Evolutionary conservation across 2,888 invertebrate genomes (phyloP).

Genomic region (Fragum fragum): DNA sequence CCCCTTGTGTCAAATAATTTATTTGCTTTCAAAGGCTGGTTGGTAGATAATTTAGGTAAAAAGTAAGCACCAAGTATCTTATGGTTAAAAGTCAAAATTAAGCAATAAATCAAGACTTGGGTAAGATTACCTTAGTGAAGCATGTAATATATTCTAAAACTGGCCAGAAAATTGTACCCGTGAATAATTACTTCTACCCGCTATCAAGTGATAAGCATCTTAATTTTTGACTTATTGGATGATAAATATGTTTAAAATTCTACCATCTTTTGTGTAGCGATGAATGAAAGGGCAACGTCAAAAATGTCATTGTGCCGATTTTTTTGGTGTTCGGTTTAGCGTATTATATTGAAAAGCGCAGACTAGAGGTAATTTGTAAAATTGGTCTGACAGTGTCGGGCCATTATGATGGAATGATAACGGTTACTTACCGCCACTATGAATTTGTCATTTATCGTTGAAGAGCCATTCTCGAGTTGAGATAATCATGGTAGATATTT

Average conservation of each 20-base stretch:
- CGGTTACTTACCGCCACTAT: constrained; percentile 11
- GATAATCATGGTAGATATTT: neutral
- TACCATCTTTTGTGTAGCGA: neutral
- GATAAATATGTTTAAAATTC: constrained; percentile 14
- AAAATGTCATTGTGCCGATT: constrained; percentile 4
- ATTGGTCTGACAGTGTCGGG: constrained; percentile 14
- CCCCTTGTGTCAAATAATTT: too few relatives aligned
- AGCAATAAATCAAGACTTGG: constrained; percentile 51
- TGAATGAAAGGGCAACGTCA: constrained; percentile 16
- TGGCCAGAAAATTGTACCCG: constrained; percentile 7
- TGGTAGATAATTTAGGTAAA: too few relatives aligned
- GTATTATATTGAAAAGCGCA: constrained; percentile 5
- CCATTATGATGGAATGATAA: constrained; percentile 14
- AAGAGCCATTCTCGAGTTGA: neutral
- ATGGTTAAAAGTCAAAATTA: constrained; percentile 7
- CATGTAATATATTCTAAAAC: constrained; percentile 37
- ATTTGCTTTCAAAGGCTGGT: too few relatives aligned
- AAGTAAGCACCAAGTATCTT: too few relatives aligned
- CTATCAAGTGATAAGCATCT: constrained; percentile 4
- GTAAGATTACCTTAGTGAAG: constrained; percentile 16
- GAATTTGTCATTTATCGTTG: constrained; percentile 22
- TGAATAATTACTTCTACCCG: constrained; percentile 22
- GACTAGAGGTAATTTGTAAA: constrained; percentile 14
- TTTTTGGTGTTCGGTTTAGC: neutral
- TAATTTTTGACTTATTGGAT: constrained; percentile 11